phyloP scores from a whole-genome alignment of 2,113 vertebrate genomes.

The Colius striatus region DNA sequence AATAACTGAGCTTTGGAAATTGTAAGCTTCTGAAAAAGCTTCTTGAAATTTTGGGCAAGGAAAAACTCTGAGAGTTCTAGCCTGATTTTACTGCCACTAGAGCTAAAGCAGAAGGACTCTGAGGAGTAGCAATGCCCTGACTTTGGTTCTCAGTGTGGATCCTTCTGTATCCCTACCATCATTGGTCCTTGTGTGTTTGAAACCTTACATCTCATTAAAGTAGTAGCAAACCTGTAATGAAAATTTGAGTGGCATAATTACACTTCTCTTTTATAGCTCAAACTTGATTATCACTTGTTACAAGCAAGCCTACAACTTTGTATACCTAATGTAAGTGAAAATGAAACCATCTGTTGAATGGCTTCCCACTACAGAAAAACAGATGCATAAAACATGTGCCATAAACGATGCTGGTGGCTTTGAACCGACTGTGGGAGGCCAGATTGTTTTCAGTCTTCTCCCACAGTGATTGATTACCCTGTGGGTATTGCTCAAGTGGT shows the following conservation, averaged over 20 bases:
- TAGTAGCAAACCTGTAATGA: not conserved
- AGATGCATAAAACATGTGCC: slow-evolving; percentile 48
- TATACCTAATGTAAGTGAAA: slow-evolving; percentile 59
- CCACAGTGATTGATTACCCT: slow-evolving; percentile 28
- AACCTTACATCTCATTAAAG: not conserved
- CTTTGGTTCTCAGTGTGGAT: not conserved
- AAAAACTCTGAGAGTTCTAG: not conserved
- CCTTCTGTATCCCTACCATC: not conserved
- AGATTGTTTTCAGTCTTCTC: slow-evolving; percentile 53
- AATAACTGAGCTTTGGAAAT: not conserved
- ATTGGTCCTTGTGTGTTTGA: rapidly evolving
- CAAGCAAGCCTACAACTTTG: slow-evolving; percentile 22
- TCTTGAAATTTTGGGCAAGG: not conserved
- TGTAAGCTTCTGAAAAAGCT: not conserved
- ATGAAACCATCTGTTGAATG: slow-evolving; percentile 64
- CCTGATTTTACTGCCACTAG: not conserved
- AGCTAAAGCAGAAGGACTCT: not conserved
- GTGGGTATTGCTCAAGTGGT: not conserved
- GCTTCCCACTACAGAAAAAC: not conserved
- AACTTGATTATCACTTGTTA: slow-evolving; percentile 24
- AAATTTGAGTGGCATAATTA: not conserved
- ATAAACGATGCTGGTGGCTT: not conserved
- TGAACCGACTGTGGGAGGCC: slow-evolving; percentile 38
- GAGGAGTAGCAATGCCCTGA: not conserved
- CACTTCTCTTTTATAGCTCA: not conserved